These are phyloP conservation scores for Cryptophagus acutangulus DNA, from an alignment of 2,888 invertebrate species.

Conservation along the genomic window DNA sequence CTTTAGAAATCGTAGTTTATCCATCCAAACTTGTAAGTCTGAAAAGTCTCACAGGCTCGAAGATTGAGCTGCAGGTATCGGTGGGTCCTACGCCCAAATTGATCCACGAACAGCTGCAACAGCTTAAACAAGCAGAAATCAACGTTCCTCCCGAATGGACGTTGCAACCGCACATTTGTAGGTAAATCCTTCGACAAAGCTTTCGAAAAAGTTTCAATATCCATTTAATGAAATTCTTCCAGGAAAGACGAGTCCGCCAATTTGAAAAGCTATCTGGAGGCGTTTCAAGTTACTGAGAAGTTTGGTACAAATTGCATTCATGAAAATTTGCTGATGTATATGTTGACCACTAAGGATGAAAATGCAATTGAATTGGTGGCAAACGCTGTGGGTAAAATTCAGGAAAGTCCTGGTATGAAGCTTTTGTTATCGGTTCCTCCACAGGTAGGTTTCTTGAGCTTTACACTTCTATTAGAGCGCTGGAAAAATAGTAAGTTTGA, in stretches of 20 bases:
- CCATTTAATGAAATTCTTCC: neutral
- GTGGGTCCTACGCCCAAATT: constrained; percentile 52
- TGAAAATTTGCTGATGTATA: constrained; percentile 40
- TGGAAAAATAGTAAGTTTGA: too few relatives aligned
- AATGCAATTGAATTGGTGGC: constrained; percentile 4
- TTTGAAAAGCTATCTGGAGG: neutral
- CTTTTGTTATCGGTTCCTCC: constrained; percentile 41
- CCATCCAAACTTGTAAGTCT: constrained; percentile 53
- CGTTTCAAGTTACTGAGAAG: neutral
- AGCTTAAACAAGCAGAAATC: too few relatives aligned
- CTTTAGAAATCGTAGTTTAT: constrained; percentile 53
- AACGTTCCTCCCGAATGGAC: constrained; percentile 45
- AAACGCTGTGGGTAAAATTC: neutral
- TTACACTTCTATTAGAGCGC: too few relatives aligned
- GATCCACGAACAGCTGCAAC: constrained; percentile 43
- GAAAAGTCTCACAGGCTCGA: constrained; percentile 50
- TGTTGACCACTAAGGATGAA: constrained; percentile 27
- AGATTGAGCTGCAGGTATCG: constrained; percentile 50
- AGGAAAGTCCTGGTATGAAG: constrained; percentile 19
- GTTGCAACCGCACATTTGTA: constrained; percentile 49
- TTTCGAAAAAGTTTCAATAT: too few relatives aligned
- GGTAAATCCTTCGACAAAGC: constrained; percentile 28
- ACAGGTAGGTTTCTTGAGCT: constrained; percentile 39
- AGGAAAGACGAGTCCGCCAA: neutral
- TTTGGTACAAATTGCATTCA: constrained; percentile 49